Percentiles rank a stretch among this genome's conserved stretches.
Evolutionary conservation across 1,140 invertebrate species (phyloP).

Genomic region (Ptiloglossa arizonensis): DNA sequence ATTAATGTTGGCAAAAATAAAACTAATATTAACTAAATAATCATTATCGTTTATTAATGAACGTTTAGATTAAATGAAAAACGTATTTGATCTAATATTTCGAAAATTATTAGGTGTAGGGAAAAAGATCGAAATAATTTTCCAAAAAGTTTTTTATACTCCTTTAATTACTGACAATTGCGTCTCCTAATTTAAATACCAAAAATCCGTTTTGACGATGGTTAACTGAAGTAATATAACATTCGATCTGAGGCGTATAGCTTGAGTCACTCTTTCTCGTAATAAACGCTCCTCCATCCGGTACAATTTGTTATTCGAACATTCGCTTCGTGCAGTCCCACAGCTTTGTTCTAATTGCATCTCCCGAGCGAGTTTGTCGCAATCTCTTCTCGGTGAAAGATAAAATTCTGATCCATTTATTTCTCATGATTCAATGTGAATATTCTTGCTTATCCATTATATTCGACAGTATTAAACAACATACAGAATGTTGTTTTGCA

Average conservation of each 20-base stretch:
- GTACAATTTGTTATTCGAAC: constrained; percentile 15
- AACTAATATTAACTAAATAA: no score
- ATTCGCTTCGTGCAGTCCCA: constrained; percentile 50
- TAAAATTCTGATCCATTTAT: constrained; percentile 1
- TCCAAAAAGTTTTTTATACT: no score
- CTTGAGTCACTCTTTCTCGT: constrained; percentile 20
- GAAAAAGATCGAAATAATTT: no score
- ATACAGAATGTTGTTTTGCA: neutral
- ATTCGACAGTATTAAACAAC: neutral
- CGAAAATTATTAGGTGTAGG: no score
- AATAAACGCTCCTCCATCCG: constrained; percentile 9
- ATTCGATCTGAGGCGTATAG: neutral
- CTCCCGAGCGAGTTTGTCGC: constrained; percentile 31
- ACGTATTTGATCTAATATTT: no score
- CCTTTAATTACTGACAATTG: no score
- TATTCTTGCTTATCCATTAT: neutral
- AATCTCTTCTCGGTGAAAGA: constrained; percentile 23
- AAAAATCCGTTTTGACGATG: neutral
- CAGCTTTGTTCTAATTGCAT: constrained; percentile 62
- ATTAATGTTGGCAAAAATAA: no score
- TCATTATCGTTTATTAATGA: no score
- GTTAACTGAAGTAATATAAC: neutral
- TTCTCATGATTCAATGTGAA: neutral
- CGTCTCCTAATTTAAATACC: neutral
- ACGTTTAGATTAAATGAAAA: no score